Percentiles rank a stretch among this genome's conserved stretches.
Conservation (phyloP, 1,140 invertebrate genomes). For the Lepidurus packardi region DNA sequence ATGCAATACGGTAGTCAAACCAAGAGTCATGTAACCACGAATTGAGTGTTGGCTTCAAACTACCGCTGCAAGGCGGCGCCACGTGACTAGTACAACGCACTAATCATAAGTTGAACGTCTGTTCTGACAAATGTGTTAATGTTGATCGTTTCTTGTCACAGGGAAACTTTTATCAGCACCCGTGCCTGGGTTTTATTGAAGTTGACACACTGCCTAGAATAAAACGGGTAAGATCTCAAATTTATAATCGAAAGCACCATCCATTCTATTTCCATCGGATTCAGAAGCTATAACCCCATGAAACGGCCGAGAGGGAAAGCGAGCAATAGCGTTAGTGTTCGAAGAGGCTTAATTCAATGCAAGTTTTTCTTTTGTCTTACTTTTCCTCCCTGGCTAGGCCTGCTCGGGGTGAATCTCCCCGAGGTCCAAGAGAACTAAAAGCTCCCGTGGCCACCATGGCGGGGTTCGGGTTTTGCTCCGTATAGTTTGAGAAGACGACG, state of each 20-base stretch:
- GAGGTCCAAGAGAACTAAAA: neutral
- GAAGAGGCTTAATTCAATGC: conserved; percentile 9
- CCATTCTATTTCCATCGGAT: neutral
- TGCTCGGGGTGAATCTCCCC: neutral
- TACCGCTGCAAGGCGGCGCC: neutral
- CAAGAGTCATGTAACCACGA: neutral
- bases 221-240: too few species aligned
- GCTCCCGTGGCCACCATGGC: neutral
- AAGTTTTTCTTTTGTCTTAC: conserved; percentile 13
- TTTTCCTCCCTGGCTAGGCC: neutral
- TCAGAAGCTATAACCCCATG: neutral
- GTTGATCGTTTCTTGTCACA: neutral
- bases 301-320: neutral
- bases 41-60: neutral
- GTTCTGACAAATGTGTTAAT: neutral
- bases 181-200: neutral
- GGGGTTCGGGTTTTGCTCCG: neutral
- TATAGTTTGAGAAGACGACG: conserved; percentile 25
- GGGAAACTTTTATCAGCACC: conserved; percentile 15
- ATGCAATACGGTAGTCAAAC: too few species aligned
- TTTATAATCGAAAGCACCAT: too few species aligned
- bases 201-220: neutral
- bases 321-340: neutral
- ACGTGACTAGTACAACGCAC: neutral
- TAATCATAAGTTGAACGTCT: neutral